A percentile compares a stretch with the other conserved stretches of the same genome.
These are phyloP conservation scores for Argentina silus DNA, from an alignment of 2,797 vertebrate genomes.

Conservation along the genomic window DNA sequence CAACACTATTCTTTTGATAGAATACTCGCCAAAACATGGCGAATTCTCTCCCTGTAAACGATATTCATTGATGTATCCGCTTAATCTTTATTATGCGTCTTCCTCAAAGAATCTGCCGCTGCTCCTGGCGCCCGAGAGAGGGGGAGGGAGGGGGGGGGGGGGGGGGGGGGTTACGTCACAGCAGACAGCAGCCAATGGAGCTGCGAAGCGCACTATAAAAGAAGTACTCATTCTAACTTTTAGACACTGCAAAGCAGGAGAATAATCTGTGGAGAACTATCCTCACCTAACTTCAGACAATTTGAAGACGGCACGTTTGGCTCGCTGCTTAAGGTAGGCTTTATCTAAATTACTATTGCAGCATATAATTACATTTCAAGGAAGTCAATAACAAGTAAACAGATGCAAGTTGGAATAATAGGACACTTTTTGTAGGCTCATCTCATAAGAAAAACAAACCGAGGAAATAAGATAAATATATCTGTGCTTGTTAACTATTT, in stretches of 20 bases:
- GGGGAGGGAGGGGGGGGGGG: slow-evolving; percentile 21
- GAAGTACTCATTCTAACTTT: slow-evolving; percentile 55
- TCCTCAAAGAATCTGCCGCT: not conserved
- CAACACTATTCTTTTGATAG: not conserved
- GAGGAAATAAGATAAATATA: too few species aligned
- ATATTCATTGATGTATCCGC: slow-evolving; percentile 4
- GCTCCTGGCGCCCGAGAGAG: slow-evolving; percentile 14
- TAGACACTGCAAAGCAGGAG: slow-evolving; percentile 47
- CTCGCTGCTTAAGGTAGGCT: slow-evolving; percentile 48
- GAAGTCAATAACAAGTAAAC: not conserved
- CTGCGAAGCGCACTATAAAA: slow-evolving; percentile 74
- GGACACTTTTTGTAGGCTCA: not conserved
- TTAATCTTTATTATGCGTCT: not conserved
- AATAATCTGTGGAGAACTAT: slow-evolving; percentile 21
- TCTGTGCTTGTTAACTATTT: slow-evolving; percentile 1
- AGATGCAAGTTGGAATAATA: not conserved
- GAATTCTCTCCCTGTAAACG: not conserved
- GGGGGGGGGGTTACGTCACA: slow-evolving; percentile 62
- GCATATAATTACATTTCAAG: not conserved
- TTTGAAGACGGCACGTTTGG: not conserved
- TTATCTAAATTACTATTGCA: slow-evolving; percentile 21
- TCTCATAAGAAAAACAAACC: too few species aligned
- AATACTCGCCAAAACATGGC: too few species aligned
- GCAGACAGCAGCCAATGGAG: slow-evolving; percentile 70
- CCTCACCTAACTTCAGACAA: not conserved